These are phyloP conservation scores for Siphonodentalium dalli DNA, from an alignment of 2,888 invertebrate genomes.

Conservation along the genomic window DNA sequence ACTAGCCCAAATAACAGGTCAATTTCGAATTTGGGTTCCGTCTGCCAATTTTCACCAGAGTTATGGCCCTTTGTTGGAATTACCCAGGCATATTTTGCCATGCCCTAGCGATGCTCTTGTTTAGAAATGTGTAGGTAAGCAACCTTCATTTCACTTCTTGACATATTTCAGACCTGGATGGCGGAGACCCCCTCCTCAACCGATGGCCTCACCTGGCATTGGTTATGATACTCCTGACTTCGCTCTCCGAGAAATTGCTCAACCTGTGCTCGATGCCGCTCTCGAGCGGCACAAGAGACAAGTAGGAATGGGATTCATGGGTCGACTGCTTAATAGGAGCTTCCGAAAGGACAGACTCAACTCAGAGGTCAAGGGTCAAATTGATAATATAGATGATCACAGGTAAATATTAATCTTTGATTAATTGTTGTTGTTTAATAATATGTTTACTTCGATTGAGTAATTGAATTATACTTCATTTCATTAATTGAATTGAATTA, in stretches of 20 bases:
- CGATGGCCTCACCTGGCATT: constrained; percentile 40
- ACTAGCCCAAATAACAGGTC: too few relatives aligned
- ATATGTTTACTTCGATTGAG: too few relatives aligned
- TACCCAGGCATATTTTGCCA: too few relatives aligned
- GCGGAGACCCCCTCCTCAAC: constrained; percentile 20
- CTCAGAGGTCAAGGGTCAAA: constrained; percentile 72
- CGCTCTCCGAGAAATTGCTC: constrained; percentile 56
- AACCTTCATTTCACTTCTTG: too few relatives aligned
- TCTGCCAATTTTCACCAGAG: too few relatives aligned
- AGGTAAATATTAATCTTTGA: constrained; percentile 59
- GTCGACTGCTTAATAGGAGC: constrained; percentile 76
- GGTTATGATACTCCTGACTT: constrained; percentile 46
- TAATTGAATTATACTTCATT: not conserved
- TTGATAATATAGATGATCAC: constrained; percentile 92
- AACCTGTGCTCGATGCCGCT: constrained; percentile 77
- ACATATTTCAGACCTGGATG: too few relatives aligned
- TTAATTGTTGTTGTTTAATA: too few relatives aligned
- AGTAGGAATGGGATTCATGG: constrained; percentile 83
- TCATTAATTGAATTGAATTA: not conserved
- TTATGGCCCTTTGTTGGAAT: too few relatives aligned
- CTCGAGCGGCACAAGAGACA: constrained; percentile 88
- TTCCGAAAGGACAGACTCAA: constrained; percentile 68
- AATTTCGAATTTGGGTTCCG: too few relatives aligned
- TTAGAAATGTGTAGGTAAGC: too few relatives aligned
- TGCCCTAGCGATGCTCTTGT: too few relatives aligned